Conservation (phyloP, 2,113 vertebrate species). For the Solea senegalensis region DNA sequence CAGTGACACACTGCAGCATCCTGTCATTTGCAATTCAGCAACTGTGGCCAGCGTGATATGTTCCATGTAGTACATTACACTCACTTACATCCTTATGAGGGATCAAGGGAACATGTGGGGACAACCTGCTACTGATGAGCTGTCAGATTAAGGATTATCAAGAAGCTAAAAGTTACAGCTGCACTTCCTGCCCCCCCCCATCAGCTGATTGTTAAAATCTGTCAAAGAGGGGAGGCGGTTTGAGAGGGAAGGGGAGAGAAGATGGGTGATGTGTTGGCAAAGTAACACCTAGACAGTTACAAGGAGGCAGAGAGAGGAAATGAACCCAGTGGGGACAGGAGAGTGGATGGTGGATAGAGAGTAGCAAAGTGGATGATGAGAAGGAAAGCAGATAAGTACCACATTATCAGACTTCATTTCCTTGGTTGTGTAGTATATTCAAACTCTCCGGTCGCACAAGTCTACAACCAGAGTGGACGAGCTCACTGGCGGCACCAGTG, state of each 20-base stretch:
- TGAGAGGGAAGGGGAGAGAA: background rate
- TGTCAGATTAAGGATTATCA: slow-evolving; percentile 67
- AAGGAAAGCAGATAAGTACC: slow-evolving; percentile 22
- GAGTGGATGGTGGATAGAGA: background rate
- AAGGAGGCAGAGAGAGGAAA: slow-evolving; percentile 21
- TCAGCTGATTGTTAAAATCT: slow-evolving; percentile 56
- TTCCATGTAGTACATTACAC: slow-evolving; percentile 26
- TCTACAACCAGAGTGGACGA: background rate
- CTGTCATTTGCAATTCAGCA: slow-evolving; percentile 4
- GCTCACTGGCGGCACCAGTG: background rate
- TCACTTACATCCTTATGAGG: slow-evolving; percentile 5
- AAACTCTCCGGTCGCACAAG: slow-evolving; percentile 7
- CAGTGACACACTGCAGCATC: slow-evolving; percentile 12
- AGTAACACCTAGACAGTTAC: slow-evolving; percentile 37
- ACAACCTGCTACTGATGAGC: slow-evolving; percentile 42
- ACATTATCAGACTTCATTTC: slow-evolving; percentile 40
- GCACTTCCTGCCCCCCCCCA: slow-evolving; percentile 28
- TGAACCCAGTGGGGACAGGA: slow-evolving; percentile 11
- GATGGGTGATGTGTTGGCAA: slow-evolving; percentile 11
- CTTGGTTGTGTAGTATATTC: slow-evolving; percentile 9
- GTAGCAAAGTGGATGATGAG: background rate
- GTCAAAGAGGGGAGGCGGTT: slow-evolving; percentile 28
- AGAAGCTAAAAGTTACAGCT: slow-evolving; percentile 42
- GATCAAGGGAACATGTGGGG: slow-evolving; percentile 14
- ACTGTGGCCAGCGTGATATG: slow-evolving; percentile 5